Conservation (phyloP, 1,140 invertebrate genomes). For the Conopomorpha cramerella region DNA sequence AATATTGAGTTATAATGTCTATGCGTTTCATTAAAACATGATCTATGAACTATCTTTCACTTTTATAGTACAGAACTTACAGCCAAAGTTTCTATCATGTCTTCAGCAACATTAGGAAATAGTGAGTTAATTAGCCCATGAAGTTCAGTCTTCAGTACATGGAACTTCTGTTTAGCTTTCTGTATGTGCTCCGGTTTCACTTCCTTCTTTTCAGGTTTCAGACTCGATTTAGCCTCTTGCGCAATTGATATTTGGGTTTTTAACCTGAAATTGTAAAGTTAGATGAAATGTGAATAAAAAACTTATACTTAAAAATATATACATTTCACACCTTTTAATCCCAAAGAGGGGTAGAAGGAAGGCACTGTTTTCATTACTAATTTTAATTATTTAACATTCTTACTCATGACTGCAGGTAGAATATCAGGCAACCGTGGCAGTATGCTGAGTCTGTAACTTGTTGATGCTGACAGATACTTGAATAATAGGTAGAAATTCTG, state of each 20-base stretch:
- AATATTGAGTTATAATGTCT: too few species aligned
- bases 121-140: slow-evolving; percentile 32
- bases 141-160: slow-evolving; percentile 29
- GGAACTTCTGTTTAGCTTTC: slow-evolving; percentile 36
- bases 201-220: slow-evolving; percentile 13
- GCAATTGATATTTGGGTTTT: slow-evolving; percentile 18
- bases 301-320: background rate
- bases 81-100: slow-evolving; percentile 24
- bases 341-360: too few species aligned
- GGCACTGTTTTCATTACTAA: too few species aligned
- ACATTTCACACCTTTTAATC: too few species aligned
- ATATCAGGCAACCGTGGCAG: too few species aligned
- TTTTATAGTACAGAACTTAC: slow-evolving; percentile 18
- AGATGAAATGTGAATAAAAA: slow-evolving; percentile 1
- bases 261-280: slow-evolving; percentile 19
- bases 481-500: background rate
- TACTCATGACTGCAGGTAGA: too few species aligned
- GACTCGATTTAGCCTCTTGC: slow-evolving; percentile 23
- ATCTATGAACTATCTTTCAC: too few species aligned
- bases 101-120: slow-evolving; percentile 21
- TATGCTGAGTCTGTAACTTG: too few species aligned
- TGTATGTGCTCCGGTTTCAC: slow-evolving; percentile 22
- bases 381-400: too few species aligned
- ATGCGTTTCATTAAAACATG: too few species aligned
- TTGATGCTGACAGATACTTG: too few species aligned